Conservation (phyloP, 1,140 invertebrate genomes). For the Hypsibius dujardini region DNA sequence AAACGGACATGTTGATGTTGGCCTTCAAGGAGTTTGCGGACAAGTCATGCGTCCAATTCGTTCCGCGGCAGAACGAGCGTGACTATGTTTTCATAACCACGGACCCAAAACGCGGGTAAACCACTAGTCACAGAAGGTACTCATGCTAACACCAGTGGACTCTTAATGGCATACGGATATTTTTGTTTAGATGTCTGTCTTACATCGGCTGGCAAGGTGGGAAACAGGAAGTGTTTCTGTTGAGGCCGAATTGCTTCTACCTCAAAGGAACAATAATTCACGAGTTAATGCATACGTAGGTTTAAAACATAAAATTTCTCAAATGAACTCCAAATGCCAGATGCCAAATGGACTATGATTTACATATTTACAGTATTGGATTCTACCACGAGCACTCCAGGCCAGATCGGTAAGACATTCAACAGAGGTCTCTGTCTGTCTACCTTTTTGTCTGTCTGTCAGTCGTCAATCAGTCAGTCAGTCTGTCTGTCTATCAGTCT, state of each 20-base stretch:
- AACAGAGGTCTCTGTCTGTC: too few relatives aligned
- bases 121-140: too few relatives aligned
- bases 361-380: conserved; percentile 2
- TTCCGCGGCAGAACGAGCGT: neutral
- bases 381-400: conserved; percentile 14
- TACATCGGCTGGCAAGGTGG: conserved; percentile 16
- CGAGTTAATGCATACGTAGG: conserved; percentile 15
- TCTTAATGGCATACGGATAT: too few relatives aligned
- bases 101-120: conserved; percentile 16
- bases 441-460: too few relatives aligned
- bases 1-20: conserved; percentile 14
- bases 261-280: conserved; percentile 16
- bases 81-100: conserved; percentile 18
- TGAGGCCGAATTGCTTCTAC: conserved; percentile 11
- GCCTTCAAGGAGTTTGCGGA: conserved; percentile 9
- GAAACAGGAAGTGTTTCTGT: neutral
- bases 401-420: conserved; percentile 6
- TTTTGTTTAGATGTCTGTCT: neutral
- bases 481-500: too few relatives aligned
- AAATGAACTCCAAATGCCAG: too few relatives aligned
- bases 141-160: too few relatives aligned
- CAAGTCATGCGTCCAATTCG: conserved; percentile 10
- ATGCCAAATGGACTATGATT: too few relatives aligned
- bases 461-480: too few relatives aligned
- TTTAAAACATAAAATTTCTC: too few relatives aligned